phyloP scores from a whole-genome alignment of 2,888 invertebrate species.

The Apodemia zela region DNA sequence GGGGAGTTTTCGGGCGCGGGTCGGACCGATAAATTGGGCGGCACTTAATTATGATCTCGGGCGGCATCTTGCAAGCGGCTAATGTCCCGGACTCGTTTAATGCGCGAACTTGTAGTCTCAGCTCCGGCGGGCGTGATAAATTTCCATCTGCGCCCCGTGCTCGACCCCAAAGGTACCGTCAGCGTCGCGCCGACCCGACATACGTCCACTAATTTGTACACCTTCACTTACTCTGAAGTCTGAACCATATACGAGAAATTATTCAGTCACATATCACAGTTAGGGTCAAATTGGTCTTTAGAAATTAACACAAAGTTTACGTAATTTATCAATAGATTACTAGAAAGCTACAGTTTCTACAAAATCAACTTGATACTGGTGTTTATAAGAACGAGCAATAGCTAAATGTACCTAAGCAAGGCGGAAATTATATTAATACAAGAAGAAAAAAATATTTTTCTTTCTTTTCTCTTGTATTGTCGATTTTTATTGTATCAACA shows the following conservation, averaged over 20 bases:
- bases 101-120: slow-evolving; percentile 77
- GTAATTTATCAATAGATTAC: not conserved
- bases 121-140: slow-evolving; percentile 76
- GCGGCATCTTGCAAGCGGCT: slow-evolving; percentile 79
- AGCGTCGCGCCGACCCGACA: slow-evolving; percentile 27
- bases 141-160: slow-evolving; percentile 65
- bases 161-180: slow-evolving; percentile 38
- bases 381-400: too few species aligned
- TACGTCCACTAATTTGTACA: slow-evolving; percentile 32
- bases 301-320: not conserved
- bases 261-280: slow-evolving; percentile 6
- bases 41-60: slow-evolving; percentile 81
- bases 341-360: not conserved
- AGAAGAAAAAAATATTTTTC: too few species aligned
- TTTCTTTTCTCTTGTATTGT: too few species aligned
- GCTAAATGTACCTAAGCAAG: too few species aligned
- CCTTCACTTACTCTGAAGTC: slow-evolving; percentile 25
- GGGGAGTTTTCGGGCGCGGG: slow-evolving; percentile 73
- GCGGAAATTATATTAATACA: too few species aligned
- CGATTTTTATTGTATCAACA: too few species aligned
- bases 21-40: slow-evolving; percentile 79
- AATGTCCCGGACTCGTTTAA: slow-evolving; percentile 79
- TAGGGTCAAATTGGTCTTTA: not conserved
- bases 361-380: too few species aligned
- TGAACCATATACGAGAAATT: slow-evolving; percentile 3